Conservation (phyloP, 1,140 invertebrate species). For the Calosoma granatense region DNA sequence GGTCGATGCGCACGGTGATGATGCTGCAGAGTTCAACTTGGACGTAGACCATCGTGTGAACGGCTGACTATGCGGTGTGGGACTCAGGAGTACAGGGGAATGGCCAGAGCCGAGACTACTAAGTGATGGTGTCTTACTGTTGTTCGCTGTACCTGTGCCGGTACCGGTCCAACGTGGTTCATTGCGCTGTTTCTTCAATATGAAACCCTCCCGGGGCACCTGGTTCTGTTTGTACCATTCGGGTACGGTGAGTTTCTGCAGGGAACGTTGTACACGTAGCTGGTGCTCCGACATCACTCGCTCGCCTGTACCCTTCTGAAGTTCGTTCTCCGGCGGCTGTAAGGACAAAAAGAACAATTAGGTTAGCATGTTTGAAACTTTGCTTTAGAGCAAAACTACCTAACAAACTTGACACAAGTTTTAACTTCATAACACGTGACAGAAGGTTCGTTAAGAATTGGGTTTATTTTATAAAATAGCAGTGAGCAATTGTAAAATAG, state of each 20-base stretch:
- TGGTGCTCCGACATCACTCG: constrained; percentile 82
- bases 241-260: constrained; percentile 86
- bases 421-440: background rate
- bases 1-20: constrained; percentile 52
- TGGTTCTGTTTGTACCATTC: constrained; percentile 88
- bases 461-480: too few relatives aligned
- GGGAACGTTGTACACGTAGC: constrained; percentile 78
- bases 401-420: background rate
- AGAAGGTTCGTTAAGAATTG: too few relatives aligned
- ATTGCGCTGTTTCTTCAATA: constrained; percentile 28
- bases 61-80: constrained; percentile 23
- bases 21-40: constrained; percentile 64
- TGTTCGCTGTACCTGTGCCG: constrained; percentile 14
- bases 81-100: constrained; percentile 29
- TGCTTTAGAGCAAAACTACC: background rate
- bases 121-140: constrained; percentile 30
- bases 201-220: constrained; percentile 55
- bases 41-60: constrained; percentile 80
- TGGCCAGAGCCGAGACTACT: constrained; percentile 34
- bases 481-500: too few relatives aligned
- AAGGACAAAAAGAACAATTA: constrained; percentile 32
- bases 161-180: constrained; percentile 20
- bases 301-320: constrained; percentile 69
- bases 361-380: constrained; percentile 1
- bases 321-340: constrained; percentile 85